Conservation (phyloP, 2,113 vertebrate genomes). For the Cyanoramphus novaezelandiae region DNA sequence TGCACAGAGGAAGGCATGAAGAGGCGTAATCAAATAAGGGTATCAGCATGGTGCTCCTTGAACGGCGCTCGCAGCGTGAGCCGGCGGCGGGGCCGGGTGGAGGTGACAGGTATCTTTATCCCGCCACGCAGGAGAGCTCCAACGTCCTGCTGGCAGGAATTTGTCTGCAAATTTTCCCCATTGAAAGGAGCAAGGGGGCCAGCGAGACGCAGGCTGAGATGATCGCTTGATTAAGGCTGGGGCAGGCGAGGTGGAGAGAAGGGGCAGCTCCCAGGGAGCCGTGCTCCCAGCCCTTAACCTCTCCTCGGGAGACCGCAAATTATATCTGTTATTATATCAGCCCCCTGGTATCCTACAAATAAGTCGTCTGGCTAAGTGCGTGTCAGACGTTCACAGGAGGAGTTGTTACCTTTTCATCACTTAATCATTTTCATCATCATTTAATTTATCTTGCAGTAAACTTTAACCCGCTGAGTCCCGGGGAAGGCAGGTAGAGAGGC, state of each 20-base stretch:
- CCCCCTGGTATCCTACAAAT: constrained; percentile 72
- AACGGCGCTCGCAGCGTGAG: constrained; percentile 78
- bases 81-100: constrained; percentile 69
- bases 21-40: constrained; percentile 86
- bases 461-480: background rate
- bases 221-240: constrained; percentile 92
- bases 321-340: constrained; percentile 78
- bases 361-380: constrained; percentile 45
- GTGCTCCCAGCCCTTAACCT: constrained; percentile 85
- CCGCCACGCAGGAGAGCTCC: constrained; percentile 77
- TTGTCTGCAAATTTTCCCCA: constrained; percentile 86
- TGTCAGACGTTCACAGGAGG: constrained; percentile 14
- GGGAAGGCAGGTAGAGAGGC: background rate
- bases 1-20: constrained; percentile 47
- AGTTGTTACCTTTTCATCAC: constrained; percentile 35
- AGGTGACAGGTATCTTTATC: constrained; percentile 89
- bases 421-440: constrained; percentile 39
- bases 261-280: constrained; percentile 76
- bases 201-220: constrained; percentile 83
- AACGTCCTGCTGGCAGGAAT: constrained; percentile 92
- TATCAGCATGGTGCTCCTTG: constrained; percentile 85
- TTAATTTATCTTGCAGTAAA: constrained; percentile 31
- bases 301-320: constrained; percentile 82
- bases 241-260: constrained; percentile 78
- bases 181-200: constrained; percentile 82